phyloP scores from a whole-genome alignment of 2,113 vertebrate genomes.

The Montifringilla adamsi region DNA sequence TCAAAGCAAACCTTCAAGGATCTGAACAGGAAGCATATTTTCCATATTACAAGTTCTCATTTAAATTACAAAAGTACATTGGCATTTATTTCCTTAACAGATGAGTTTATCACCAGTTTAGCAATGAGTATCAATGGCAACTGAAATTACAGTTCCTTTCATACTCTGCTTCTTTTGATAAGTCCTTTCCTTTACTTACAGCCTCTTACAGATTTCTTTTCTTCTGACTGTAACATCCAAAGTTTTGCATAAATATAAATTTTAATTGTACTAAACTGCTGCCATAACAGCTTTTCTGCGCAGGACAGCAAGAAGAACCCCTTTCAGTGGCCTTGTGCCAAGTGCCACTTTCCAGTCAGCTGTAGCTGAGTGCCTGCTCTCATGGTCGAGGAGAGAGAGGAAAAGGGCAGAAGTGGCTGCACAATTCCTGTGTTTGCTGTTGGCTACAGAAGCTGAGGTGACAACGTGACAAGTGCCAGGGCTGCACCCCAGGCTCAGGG shows the following conservation, averaged over 20 bases:
- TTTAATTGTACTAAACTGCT: background rate
- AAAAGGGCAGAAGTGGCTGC: background rate
- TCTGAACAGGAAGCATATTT: slow-evolving; percentile 45
- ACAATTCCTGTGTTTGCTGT: background rate
- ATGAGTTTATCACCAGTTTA: slow-evolving; percentile 56
- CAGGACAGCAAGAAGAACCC: background rate
- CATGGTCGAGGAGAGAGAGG: background rate
- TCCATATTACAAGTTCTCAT: slow-evolving; percentile 60
- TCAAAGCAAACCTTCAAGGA: slow-evolving; percentile 66
- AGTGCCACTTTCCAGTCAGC: background rate
- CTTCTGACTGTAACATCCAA: background rate
- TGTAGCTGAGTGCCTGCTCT: background rate
- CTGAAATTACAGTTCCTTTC: slow-evolving; percentile 50
- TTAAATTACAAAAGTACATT: slow-evolving; percentile 66
- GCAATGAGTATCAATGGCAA: slow-evolving; percentile 51
- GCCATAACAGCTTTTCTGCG: background rate
- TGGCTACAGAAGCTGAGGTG: background rate
- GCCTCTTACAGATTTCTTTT: background rate
- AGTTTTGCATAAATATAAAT: background rate
- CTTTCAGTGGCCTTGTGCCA: background rate
- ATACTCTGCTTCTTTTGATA: slow-evolving; percentile 31
- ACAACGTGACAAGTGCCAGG: background rate
- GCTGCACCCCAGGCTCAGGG: background rate
- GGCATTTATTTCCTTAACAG: slow-evolving; percentile 55
- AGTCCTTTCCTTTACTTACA: background rate